Conservation (phyloP, 2,888 invertebrate species). For the Saturnia pavonia region DNA sequence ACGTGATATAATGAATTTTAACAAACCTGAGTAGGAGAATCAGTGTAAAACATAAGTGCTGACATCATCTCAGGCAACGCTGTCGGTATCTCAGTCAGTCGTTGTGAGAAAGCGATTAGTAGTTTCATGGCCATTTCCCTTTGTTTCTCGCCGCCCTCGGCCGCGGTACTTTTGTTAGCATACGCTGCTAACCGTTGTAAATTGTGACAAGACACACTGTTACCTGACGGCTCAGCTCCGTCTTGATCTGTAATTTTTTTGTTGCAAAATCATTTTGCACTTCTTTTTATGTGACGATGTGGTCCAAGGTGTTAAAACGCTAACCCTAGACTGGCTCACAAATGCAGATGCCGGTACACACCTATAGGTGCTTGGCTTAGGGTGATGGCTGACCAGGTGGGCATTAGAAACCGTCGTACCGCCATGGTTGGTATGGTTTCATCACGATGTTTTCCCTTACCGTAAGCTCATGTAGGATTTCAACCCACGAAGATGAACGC, state of each 20-base stretch:
- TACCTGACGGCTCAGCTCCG: constrained; percentile 96
- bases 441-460: too few relatives aligned
- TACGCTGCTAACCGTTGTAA: constrained; percentile 88
- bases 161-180: constrained; percentile 76
- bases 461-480: too few relatives aligned
- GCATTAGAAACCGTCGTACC: too few relatives aligned
- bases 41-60: constrained; percentile 85
- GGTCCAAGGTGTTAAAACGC: too few relatives aligned
- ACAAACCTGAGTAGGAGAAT: constrained; percentile 88
- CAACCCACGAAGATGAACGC: too few relatives aligned
- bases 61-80: constrained; percentile 90
- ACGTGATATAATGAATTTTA: constrained; percentile 16
- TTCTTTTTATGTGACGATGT: too few relatives aligned
- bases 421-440: too few relatives aligned
- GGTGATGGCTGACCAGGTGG: too few relatives aligned
- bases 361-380: too few relatives aligned
- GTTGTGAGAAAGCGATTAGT: constrained; percentile 82
- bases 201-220: constrained; percentile 93
- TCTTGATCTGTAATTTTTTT: constrained; percentile 87
- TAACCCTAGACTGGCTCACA: too few relatives aligned
- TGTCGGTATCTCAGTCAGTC: constrained; percentile 84
- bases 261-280: too few relatives aligned
- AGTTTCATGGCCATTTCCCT: constrained; percentile 82
- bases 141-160: constrained; percentile 63
- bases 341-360: too few relatives aligned